phyloP scores from a whole-genome alignment of 2,113 vertebrate species.

The Dissostichus mawsoni region DNA sequence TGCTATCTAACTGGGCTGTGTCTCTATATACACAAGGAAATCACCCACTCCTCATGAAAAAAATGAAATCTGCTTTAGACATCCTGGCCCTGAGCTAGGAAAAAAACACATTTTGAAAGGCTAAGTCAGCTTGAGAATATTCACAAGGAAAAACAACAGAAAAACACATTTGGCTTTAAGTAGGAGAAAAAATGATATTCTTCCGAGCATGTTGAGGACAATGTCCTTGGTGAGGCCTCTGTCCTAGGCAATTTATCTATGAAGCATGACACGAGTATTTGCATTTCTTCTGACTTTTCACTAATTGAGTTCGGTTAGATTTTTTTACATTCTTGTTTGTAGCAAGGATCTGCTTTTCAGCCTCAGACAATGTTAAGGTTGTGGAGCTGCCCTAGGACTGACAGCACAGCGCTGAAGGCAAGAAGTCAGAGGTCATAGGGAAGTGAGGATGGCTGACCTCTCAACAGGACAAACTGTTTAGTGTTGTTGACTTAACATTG shows the following conservation, averaged over 20 bases:
- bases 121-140: conserved; percentile 42
- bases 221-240: conserved; percentile 63
- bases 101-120: conserved; percentile 59
- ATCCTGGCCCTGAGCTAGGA: conserved; percentile 55
- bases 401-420: conserved; percentile 37
- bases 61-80: conserved; percentile 70
- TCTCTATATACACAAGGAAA: conserved; percentile 74
- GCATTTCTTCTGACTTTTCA: conserved; percentile 52
- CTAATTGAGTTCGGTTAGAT: conserved; percentile 19
- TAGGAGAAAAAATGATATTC: conserved; percentile 67
- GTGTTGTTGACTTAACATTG: conserved; percentile 71
- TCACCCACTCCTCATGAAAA: conserved; percentile 69
- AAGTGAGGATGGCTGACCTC: conserved; percentile 64
- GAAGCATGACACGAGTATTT: conserved; percentile 54
- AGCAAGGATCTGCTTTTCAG: conserved; percentile 1
- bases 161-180: conserved; percentile 45
- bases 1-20: conserved; percentile 70
- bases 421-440: conserved; percentile 64
- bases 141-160: conserved; percentile 43
- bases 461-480: conserved; percentile 55
- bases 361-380: not conserved
- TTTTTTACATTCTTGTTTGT: not conserved
- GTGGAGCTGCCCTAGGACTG: conserved; percentile 18
- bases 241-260: conserved; percentile 56
- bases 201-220: conserved; percentile 58